Evolutionary conservation across 2,113 vertebrate genomes (phyloP).

Genomic region (Prietella phreatophila): DNA sequence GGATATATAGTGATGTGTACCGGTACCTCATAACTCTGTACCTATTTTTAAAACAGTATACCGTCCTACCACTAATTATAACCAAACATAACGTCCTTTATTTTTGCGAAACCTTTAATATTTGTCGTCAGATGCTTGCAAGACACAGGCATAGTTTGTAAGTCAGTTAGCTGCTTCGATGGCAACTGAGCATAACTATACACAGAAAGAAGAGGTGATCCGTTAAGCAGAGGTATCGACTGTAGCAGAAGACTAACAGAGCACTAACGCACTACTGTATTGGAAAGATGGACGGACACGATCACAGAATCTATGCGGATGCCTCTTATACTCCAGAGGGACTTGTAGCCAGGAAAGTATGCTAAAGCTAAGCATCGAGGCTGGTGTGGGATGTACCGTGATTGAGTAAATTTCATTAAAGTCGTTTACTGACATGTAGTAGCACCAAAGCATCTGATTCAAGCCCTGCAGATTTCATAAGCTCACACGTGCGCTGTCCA

Average conservation of each 20-base stretch:
- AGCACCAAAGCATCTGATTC: background rate
- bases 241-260: background rate
- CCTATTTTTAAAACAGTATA: background rate
- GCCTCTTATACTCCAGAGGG: background rate
- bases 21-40: background rate
- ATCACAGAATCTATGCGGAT: background rate
- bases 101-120: background rate
- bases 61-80: background rate
- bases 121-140: background rate
- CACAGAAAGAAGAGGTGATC: background rate
- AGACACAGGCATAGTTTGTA: background rate
- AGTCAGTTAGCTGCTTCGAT: background rate
- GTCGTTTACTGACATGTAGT: background rate
- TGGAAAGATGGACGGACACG: background rate
- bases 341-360: background rate
- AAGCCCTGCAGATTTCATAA: conserved; percentile 14
- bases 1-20: background rate
- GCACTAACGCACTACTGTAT: background rate
- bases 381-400: background rate
- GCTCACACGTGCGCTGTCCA: no score
- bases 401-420: background rate
- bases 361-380: background rate
- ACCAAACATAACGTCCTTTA: background rate
- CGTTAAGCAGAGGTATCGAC: background rate
- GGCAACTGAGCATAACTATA: background rate